Conservation (phyloP, 1,140 invertebrate genomes). For the Drosophila melanogaster region Release_6_plus_ISO1_MT NT_037436.4:12249501-12250000, state of each 20-base stretch:
- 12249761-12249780: slow-evolving; percentile 41
- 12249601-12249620: slow-evolving; percentile 62
- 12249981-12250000: slow-evolving; percentile 51
- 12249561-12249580: slow-evolving; percentile 46
- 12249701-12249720: slow-evolving; percentile 11
- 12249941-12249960: slow-evolving; percentile 9
- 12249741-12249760: slow-evolving; percentile 68
- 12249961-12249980: slow-evolving; percentile 51
- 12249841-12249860: slow-evolving; percentile 23
- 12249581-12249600: slow-evolving; percentile 68
- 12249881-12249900: slow-evolving; percentile 62
- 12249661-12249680: slow-evolving; percentile 51
- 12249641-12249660: slow-evolving; percentile 55
- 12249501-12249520: slow-evolving; percentile 78
- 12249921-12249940: neutral
- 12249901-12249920: slow-evolving; percentile 42
- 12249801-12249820: slow-evolving; percentile 48
- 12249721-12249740: slow-evolving; percentile 32
- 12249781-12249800: slow-evolving; percentile 69
- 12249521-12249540: slow-evolving; percentile 77
- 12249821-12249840: slow-evolving; percentile 67
- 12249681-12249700: slow-evolving; percentile 63
- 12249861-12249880: slow-evolving; percentile 35
- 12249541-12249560: slow-evolving; percentile 1
- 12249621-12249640: slow-evolving; percentile 6